These are phyloP conservation scores for Mercenaria mercenaria DNA, from an alignment of 1,140 invertebrate genomes.

Conservation along the genomic window DNA sequence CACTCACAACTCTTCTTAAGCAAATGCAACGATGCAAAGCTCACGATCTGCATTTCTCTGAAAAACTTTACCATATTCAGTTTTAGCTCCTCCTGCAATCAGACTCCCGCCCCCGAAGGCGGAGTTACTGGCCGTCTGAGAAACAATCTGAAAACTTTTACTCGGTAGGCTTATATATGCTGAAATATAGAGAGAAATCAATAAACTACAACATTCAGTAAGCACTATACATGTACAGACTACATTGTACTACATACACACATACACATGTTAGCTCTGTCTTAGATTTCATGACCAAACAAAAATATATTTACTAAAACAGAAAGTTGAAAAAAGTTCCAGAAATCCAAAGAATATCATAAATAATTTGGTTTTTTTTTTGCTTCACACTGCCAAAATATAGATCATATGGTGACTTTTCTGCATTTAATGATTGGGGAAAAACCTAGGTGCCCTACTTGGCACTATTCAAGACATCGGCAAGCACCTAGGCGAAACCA, in stretches of 20 bases:
- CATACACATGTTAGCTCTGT: neutral
- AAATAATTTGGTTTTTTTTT: too few species aligned
- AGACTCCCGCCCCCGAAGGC: slow-evolving; percentile 81
- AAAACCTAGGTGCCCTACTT: too few species aligned
- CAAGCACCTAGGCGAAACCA: too few species aligned
- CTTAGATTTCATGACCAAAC: neutral
- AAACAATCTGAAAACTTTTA: slow-evolving; percentile 78
- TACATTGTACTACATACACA: too few species aligned
- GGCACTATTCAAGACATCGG: too few species aligned
- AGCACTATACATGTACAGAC: neutral
- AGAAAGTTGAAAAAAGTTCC: too few species aligned
- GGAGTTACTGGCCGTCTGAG: slow-evolving; percentile 80
- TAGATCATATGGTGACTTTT: too few species aligned
- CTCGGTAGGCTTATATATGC: slow-evolving; percentile 70
- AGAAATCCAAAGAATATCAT: too few species aligned
- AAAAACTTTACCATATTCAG: slow-evolving; percentile 49
- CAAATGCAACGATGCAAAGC: neutral
- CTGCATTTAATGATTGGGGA: too few species aligned
- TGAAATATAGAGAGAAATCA: slow-evolving; percentile 64
- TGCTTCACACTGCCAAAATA: too few species aligned
- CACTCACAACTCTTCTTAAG: neutral
- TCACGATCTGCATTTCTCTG: neutral
- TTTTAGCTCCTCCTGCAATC: slow-evolving; percentile 28
- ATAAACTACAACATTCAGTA: neutral
- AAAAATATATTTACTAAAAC: too few species aligned